phyloP scores from a whole-genome alignment of 2,113 vertebrate species.

The Paracanthobrama guichenoti region DNA sequence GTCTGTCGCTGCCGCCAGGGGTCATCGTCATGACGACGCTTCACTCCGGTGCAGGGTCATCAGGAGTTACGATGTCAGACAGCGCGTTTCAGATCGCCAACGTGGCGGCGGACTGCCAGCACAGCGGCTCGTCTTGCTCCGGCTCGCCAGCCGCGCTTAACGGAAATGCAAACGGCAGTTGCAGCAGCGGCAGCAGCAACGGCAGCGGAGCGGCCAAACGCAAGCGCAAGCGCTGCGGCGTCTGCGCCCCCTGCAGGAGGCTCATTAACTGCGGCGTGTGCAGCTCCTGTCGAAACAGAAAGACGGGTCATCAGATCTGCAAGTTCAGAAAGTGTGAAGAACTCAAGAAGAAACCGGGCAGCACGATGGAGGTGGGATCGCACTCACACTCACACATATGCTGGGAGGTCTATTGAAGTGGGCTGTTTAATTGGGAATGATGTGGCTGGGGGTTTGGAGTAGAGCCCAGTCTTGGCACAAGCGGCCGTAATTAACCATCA shows the following conservation, averaged over 20 bases:
- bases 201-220: slow-evolving; percentile 80
- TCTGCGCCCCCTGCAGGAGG: slow-evolving; percentile 91
- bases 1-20: slow-evolving; percentile 89
- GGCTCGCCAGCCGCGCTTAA: slow-evolving; percentile 68
- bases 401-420: slow-evolving; percentile 39
- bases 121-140: slow-evolving; percentile 79
- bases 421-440: slow-evolving; percentile 49
- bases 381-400: slow-evolving; percentile 42
- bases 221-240: slow-evolving; percentile 93
- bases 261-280: slow-evolving; percentile 97
- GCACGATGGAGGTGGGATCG: slow-evolving; percentile 85
- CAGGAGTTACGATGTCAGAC: slow-evolving; percentile 76
- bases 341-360: slow-evolving; percentile 96
- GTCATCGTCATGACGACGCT: slow-evolving; percentile 94
- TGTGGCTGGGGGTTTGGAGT: slow-evolving; percentile 55
- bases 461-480: slow-evolving; percentile 55
- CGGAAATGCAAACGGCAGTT: slow-evolving; percentile 55
- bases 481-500: slow-evolving; percentile 51
- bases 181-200: slow-evolving; percentile 62
- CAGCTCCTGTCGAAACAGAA: slow-evolving; percentile 95
- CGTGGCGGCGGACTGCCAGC: slow-evolving; percentile 87
- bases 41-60: slow-evolving; percentile 85
- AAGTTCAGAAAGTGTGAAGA: slow-evolving; percentile 98
- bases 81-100: slow-evolving; percentile 93
- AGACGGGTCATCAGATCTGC: slow-evolving; percentile 98